Base-by-base conservation (phyloP, 2,888 invertebrate species). In the Napeogenes inachia region DNA sequence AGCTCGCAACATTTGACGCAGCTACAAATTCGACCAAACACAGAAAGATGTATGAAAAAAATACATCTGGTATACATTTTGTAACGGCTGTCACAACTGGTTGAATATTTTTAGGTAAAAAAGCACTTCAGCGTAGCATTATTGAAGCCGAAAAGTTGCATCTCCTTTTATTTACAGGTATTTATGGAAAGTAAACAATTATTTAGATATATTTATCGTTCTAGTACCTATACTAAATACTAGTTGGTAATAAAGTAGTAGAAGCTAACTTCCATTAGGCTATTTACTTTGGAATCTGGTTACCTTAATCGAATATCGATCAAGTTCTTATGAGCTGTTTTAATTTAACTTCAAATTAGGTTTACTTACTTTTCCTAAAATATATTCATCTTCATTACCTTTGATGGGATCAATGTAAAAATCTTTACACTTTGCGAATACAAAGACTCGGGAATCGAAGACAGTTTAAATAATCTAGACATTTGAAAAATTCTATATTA, bases 401-500 rank as follows among this genome's bases (percentile, higher is more conserved):
- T 63, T 53, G 64, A 58, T 69, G 61, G 62, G 61, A 71, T 66
- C 66, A 66, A 60, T 66, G 64, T 59, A 33, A 58, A 61, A 72
- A 71, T 65, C 64, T 69, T 68, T 63, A 45, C 62, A 66, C 60
- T 65, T 66, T 57, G 62, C 55, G 45, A 50, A 57, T 66, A 67
- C 69, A 66, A 54, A 45, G 60, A 62, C 50, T 55, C 50, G 46
- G 60, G 50, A 58, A 66, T 64, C 57, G 59, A 57, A 45, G 56
- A 54, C 63, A 54, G 42, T 53, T 42, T 21, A 58, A 60, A 55
- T 60, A 54, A 50, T 50, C 6, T 30, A 50, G 42, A 6, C 42
- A 10, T 42, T 42, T 10, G 10, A 42, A 21, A 21, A 21, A 21
- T 21, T 0, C 21, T 21, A 21, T 21, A 21, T 21, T 21, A 21